A percentile compares a stretch with the other conserved stretches of the same genome.
Conservation (phyloP, 2,888 invertebrate genomes). For the Carcina quercana region DNA sequence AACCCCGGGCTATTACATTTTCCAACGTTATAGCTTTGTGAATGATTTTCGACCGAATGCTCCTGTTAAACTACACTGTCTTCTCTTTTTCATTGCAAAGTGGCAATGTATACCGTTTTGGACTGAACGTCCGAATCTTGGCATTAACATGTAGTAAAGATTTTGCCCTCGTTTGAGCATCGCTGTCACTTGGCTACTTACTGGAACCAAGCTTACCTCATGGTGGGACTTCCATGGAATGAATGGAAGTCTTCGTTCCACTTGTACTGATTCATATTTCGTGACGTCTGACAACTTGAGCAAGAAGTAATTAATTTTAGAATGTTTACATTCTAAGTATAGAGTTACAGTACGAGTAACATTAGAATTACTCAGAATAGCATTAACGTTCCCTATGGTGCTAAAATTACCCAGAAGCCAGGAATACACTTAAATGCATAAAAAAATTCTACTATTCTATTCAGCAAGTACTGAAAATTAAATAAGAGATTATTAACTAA, state of each 20-base stretch:
- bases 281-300: too few relatives aligned
- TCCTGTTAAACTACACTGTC: constrained; percentile 10
- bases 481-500: too few relatives aligned
- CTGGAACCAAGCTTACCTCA: constrained; percentile 32
- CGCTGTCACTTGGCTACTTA: constrained; percentile 47
- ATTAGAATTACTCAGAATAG: too few relatives aligned
- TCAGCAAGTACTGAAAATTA: too few relatives aligned
- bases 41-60: constrained; percentile 27
- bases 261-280: constrained; percentile 15
- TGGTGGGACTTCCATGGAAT: constrained; percentile 28
- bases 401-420: too few relatives aligned
- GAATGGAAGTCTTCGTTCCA: constrained; percentile 17
- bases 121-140: background rate
- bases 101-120: constrained; percentile 16
- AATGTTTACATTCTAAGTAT: too few relatives aligned
- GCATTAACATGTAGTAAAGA: constrained; percentile 22
- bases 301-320: too few relatives aligned
- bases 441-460: too few relatives aligned
- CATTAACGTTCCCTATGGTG: too few relatives aligned
- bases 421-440: too few relatives aligned
- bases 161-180: constrained; percentile 48
- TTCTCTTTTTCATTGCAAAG: background rate
- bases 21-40: constrained; percentile 16
- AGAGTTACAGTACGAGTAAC: too few relatives aligned
- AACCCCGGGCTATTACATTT: constrained; percentile 41